phyloP scores from a whole-genome alignment of 2,797 vertebrate genomes.

The Erethizon dorsatum region DNA sequence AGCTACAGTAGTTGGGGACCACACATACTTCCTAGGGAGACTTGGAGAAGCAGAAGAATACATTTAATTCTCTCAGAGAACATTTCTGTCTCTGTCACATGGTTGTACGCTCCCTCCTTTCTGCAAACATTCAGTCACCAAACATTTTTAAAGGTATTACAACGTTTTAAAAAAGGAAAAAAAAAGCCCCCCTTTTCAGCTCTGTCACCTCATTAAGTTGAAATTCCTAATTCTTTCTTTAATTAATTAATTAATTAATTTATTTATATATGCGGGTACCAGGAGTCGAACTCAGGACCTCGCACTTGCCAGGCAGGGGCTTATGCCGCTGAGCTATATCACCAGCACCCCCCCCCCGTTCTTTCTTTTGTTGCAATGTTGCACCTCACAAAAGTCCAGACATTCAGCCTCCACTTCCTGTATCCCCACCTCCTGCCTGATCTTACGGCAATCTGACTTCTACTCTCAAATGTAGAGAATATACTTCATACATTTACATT shows the following conservation, averaged over 20 bases:
- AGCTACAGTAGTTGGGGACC: neutral
- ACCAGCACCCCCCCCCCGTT: neutral
- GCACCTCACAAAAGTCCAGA: neutral
- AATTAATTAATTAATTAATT: too few species aligned
- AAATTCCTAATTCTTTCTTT: constrained; percentile 32
- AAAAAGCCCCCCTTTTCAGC: neutral
- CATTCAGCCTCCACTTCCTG: neutral
- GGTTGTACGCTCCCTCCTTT: neutral
- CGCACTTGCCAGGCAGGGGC: too few species aligned
- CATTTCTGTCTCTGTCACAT: neutral
- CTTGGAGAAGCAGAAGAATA: neutral
- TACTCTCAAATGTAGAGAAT: neutral
- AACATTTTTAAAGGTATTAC: neutral
- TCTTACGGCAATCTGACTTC: neutral
- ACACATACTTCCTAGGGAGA: neutral
- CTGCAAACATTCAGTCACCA: constrained; percentile 8
- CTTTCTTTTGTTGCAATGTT: neutral
- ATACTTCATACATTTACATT: neutral
- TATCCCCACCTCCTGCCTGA: neutral
- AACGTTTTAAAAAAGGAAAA: neutral
- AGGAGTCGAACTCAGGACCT: too few species aligned
- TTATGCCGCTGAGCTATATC: too few species aligned
- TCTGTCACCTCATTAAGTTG: constrained; percentile 28
- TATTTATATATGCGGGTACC: too few species aligned
- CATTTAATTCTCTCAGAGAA: neutral